phyloP scores from a whole-genome alignment of 2,113 vertebrate genomes.

The Tragelaphus imberbis region DNA sequence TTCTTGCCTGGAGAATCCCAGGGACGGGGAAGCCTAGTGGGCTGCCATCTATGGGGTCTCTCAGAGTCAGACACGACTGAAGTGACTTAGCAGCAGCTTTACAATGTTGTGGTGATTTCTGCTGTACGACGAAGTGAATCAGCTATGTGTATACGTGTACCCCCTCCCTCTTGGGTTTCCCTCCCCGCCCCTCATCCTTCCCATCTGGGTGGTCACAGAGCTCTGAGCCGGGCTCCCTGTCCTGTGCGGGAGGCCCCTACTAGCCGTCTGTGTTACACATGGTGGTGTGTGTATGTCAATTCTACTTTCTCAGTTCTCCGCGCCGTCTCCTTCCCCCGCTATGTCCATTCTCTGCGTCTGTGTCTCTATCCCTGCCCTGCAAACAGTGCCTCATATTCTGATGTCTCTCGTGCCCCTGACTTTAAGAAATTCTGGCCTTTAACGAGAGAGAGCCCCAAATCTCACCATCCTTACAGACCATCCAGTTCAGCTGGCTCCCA shows the following conservation, averaged over 20 bases:
- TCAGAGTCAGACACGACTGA: no score
- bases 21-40: no score
- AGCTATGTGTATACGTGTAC: not conserved
- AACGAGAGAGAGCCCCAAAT: not conserved
- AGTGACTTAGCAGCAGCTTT: not conserved
- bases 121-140: not conserved
- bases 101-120: not conserved
- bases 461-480: not conserved
- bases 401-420: not conserved
- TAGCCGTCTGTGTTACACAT: not conserved
- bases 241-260: not conserved
- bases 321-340: not conserved
- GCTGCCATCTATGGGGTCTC: no score
- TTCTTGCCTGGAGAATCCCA: no score
- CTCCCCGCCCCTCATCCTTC: not conserved
- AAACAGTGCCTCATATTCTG: not conserved
- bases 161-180: not conserved
- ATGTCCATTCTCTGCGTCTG: not conserved
- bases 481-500: not conserved
- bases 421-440: not conserved
- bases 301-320: not conserved
- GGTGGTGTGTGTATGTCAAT: not conserved
- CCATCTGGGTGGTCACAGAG: not conserved
- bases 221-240: not conserved
- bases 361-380: not conserved